Conservation (phyloP, 2,797 vertebrate genomes). For the Megalops cyprinoides region DNA sequence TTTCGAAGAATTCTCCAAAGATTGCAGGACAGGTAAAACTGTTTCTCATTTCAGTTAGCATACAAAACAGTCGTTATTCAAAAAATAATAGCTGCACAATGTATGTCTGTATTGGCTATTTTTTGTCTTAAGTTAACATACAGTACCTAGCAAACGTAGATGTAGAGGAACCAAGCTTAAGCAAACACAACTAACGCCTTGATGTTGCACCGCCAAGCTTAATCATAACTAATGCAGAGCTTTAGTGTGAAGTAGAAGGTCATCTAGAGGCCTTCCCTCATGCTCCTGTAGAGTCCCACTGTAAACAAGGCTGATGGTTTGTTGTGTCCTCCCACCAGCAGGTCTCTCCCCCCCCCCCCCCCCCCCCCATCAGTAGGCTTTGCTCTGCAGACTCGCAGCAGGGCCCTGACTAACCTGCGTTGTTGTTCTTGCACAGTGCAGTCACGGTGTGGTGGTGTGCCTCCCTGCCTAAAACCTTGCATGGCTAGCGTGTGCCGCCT, state of each 20-base stretch:
- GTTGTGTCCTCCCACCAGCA: constrained; percentile 27
- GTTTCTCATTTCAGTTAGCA: neutral
- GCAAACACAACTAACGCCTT: neutral
- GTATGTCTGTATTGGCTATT: neutral
- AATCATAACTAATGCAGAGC: neutral
- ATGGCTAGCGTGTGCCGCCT: constrained; percentile 45
- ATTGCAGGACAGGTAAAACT: constrained; percentile 54
- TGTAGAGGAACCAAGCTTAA: neutral
- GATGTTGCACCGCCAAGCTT: neutral
- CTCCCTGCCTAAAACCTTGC: constrained; percentile 57
- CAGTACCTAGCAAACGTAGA: constrained; percentile 29
- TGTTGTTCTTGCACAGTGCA: constrained; percentile 59
- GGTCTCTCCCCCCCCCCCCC: neutral
- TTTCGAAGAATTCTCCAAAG: constrained; percentile 52
- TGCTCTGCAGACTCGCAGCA: constrained; percentile 1
- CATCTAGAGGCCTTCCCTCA: neutral
- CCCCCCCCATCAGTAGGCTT: constrained; percentile 6
- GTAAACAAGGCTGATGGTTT: neutral
- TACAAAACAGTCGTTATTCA: neutral
- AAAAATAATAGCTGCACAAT: neutral
- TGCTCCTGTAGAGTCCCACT: neutral
- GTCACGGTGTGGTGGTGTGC: constrained; percentile 39
- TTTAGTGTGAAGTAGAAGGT: constrained; percentile 10
- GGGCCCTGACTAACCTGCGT: constrained; percentile 47
- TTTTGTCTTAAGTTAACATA: constrained; percentile 22